Conservation (phyloP, 2,797 vertebrate species). For the Channallabes apus region DNA sequence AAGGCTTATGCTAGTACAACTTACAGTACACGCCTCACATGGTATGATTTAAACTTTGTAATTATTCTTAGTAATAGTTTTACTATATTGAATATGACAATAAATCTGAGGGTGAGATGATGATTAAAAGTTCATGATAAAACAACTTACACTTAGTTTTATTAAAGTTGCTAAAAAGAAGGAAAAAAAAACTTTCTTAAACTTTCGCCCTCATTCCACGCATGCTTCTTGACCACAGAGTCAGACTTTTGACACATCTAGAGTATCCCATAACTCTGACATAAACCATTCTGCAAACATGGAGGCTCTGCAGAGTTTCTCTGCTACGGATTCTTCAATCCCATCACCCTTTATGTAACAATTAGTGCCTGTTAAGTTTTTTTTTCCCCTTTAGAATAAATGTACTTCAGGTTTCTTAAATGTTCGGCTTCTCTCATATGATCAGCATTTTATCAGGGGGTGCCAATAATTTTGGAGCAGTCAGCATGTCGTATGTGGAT, state of each 20-base stretch:
- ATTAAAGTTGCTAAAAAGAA: neutral
- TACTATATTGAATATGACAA: neutral
- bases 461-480: neutral
- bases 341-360: neutral
- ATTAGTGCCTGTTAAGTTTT: neutral
- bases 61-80: neutral
- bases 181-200: neutral
- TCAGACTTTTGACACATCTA: neutral
- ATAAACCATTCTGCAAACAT: neutral
- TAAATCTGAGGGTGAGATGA: neutral
- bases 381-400: neutral
- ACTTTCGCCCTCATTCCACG: neutral
- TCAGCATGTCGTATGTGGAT: neutral
- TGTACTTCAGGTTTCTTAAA: neutral
- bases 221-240: neutral
- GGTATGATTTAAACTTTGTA: neutral
- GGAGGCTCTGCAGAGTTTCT: neutral
- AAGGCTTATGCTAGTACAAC: neutral
- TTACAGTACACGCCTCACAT: neutral
- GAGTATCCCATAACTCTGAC: neutral
- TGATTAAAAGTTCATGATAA: neutral
- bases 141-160: neutral
- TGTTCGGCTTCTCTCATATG: neutral
- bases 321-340: neutral
- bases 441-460: neutral